Evolutionary conservation across 2,797 vertebrate genomes (phyloP).

Genomic region (Apogon talboti): DNA sequence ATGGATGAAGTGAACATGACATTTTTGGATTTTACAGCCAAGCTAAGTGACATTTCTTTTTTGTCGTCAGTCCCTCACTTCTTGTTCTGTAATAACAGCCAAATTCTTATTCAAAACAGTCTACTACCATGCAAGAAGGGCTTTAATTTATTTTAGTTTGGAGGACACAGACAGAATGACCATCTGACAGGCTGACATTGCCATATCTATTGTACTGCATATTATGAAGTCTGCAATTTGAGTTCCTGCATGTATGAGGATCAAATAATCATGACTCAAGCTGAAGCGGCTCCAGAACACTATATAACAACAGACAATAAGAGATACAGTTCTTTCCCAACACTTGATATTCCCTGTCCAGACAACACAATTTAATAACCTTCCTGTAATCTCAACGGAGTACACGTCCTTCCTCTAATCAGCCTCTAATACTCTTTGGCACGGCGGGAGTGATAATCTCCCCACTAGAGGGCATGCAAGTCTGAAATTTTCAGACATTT

Average conservation of each 20-base stretch:
- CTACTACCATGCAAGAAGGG: background rate
- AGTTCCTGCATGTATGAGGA: constrained; percentile 23
- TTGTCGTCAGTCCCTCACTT: background rate
- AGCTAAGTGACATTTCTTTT: background rate
- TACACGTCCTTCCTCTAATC: constrained; percentile 15
- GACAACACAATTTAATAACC: constrained; percentile 26
- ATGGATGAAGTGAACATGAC: background rate
- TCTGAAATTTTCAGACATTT: background rate
- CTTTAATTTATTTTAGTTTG: background rate
- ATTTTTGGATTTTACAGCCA: background rate
- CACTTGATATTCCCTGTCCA: constrained; percentile 28
- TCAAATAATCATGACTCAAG: constrained; percentile 29
- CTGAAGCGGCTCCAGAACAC: background rate
- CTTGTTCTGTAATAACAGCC: background rate
- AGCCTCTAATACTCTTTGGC: background rate
- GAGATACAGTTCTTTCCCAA: constrained; percentile 14
- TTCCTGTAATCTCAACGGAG: constrained; percentile 19
- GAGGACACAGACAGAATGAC: background rate
- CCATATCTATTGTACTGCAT: background rate
- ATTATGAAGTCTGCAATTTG: constrained; percentile 1
- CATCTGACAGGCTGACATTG: constrained; percentile 1
- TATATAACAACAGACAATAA: constrained; percentile 8
- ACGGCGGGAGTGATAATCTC: background rate
- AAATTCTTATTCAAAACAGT: background rate
- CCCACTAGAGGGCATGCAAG: constrained; percentile 33